These are phyloP conservation scores for Archocentrus centrarchus DNA, from an alignment of 2,113 vertebrate genomes.

Conservation along the genomic window DNA sequence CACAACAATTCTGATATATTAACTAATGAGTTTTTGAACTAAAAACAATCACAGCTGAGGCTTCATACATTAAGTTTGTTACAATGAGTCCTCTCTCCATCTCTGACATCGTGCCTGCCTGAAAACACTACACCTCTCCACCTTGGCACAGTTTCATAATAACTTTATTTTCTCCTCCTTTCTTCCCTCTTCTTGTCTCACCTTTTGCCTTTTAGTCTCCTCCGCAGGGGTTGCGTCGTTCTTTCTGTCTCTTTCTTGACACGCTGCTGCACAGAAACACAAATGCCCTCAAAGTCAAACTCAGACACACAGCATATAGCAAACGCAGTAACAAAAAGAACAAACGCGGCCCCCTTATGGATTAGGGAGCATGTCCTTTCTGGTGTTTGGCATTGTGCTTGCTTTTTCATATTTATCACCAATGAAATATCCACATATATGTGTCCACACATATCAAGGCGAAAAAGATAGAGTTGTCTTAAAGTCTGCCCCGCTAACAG, in stretches of 20 bases:
- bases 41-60: not conserved
- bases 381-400: constrained; percentile 47
- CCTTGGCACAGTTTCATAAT: constrained; percentile 23
- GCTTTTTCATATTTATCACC: constrained; percentile 63
- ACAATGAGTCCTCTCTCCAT: not conserved
- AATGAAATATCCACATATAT: constrained; percentile 55
- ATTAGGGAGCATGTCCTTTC: constrained; percentile 22
- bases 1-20: not conserved
- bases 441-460: not conserved
- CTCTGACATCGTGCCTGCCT: constrained; percentile 1
- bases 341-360: constrained; percentile 11
- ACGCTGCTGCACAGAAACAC: constrained; percentile 16
- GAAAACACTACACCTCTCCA: not conserved
- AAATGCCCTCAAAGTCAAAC: constrained; percentile 43
- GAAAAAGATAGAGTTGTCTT: constrained; percentile 7
- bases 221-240: not conserved
- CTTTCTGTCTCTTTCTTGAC: constrained; percentile 9
- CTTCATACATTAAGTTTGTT: not conserved
- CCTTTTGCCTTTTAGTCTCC: constrained; percentile 14
- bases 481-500: constrained; percentile 37
- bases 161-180: constrained; percentile 23
- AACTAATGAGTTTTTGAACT: not conserved
- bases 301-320: not conserved
- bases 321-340: not conserved
- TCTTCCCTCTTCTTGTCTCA: not conserved